A percentile compares a stretch with the other conserved stretches of the same genome.
These are phyloP conservation scores for Leucoptera coffeella DNA, from an alignment of 2,888 invertebrate species.

Conservation along the genomic window DNA sequence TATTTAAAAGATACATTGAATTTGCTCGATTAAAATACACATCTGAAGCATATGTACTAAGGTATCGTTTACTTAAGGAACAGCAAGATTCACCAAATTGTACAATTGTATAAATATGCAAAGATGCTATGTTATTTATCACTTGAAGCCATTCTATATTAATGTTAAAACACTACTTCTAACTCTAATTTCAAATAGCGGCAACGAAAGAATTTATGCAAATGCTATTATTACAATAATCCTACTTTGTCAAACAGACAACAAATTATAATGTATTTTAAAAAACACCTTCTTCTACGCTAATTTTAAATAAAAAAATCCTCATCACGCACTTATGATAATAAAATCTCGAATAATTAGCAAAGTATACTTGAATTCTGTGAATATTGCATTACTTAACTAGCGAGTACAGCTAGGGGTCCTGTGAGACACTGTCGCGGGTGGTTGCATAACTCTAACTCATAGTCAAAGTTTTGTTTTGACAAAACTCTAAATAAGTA, in stretches of 20 bases:
- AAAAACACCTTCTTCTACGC: slow-evolving; percentile 22
- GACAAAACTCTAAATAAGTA: slow-evolving; percentile 51
- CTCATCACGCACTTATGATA: slow-evolving; percentile 35
- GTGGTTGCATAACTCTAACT: too few species aligned
- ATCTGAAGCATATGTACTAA: too few species aligned
- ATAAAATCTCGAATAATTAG: slow-evolving; percentile 11
- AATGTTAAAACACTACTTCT: slow-evolving; percentile 26
- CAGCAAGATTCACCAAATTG: too few species aligned
- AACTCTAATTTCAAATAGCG: slow-evolving; percentile 27
- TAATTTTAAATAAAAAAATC: slow-evolving; percentile 25
- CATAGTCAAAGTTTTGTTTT: slow-evolving; percentile 51
- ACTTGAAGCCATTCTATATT: slow-evolving; percentile 31
- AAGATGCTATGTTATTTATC: slow-evolving; percentile 14
- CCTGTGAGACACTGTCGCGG: too few species aligned
- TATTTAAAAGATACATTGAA: too few species aligned
- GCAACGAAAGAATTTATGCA: slow-evolving; percentile 31
- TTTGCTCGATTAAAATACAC: too few species aligned
- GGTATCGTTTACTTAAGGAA: too few species aligned
- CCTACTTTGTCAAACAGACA: slow-evolving; percentile 25
- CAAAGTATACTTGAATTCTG: too few species aligned
- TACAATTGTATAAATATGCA: slow-evolving; percentile 11
- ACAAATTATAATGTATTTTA: slow-evolving; percentile 17
- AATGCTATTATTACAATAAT: slow-evolving; percentile 32
- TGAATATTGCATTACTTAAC: slow-evolving; percentile 20
- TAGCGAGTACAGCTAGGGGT: too few species aligned